phyloP scores from a whole-genome alignment of 2,888 invertebrate genomes.

The Cheilosia variabilis region DNA sequence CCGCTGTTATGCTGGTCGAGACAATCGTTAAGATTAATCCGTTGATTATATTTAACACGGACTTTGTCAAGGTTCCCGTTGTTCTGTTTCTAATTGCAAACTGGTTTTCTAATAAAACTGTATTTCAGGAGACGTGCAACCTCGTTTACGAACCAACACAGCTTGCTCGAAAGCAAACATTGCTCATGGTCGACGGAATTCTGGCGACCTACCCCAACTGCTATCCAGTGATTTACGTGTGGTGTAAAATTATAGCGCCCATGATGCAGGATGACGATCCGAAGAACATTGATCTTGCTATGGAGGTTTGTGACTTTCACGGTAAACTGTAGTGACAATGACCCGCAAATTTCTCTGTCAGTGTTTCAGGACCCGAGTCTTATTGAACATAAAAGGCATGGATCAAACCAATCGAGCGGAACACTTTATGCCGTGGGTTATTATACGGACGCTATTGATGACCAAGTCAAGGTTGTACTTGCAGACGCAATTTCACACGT shows the following conservation, averaged over 20 bases:
- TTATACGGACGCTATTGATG: slow-evolving; percentile 80
- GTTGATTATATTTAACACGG: slow-evolving; percentile 81
- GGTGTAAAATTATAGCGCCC: slow-evolving; percentile 81
- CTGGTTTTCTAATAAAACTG: background rate
- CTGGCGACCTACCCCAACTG: slow-evolving; percentile 80
- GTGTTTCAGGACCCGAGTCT: slow-evolving; percentile 81
- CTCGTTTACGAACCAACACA: slow-evolving; percentile 79
- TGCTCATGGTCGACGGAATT: slow-evolving; percentile 80
- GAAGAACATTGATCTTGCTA: slow-evolving; percentile 79
- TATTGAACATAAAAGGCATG: slow-evolving; percentile 80
- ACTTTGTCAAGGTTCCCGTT: slow-evolving; percentile 79
- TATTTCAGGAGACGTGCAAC: slow-evolving; percentile 77
- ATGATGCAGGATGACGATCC: slow-evolving; percentile 81
- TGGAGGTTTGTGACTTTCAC: slow-evolving; percentile 78
- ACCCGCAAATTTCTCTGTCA: slow-evolving; percentile 57
- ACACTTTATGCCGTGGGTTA: slow-evolving; percentile 83
- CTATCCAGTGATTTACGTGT: slow-evolving; percentile 81
- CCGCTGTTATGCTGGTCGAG: slow-evolving; percentile 81
- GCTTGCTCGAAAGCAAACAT: slow-evolving; percentile 80
- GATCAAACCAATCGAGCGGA: slow-evolving; percentile 81
- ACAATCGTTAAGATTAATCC: slow-evolving; percentile 80
- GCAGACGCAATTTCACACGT: slow-evolving; percentile 79
- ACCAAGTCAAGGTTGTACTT: slow-evolving; percentile 81
- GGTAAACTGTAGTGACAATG: background rate
- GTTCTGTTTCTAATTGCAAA: background rate